Evolutionary conservation across 2,797 vertebrate genomes (phyloP).

Genomic region (Enteromius viviparus): DNA sequence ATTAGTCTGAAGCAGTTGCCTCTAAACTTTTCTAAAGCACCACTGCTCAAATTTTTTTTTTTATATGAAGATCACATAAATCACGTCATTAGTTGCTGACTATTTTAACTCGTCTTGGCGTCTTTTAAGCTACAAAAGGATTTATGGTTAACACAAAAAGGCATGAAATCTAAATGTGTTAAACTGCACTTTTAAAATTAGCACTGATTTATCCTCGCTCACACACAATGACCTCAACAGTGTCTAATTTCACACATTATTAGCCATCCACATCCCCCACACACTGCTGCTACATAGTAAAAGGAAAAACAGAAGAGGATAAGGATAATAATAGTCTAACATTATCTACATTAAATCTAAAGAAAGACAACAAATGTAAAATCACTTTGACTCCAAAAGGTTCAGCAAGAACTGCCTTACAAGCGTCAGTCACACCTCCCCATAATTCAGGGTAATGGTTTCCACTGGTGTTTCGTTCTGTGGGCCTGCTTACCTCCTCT

Average conservation of each 20-base stretch:
- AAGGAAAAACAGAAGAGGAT: constrained; percentile 45
- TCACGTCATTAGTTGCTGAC: not conserved
- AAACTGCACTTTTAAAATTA: constrained; percentile 13
- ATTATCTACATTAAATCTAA: not conserved
- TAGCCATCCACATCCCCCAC: constrained; percentile 47
- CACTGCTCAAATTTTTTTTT: not conserved
- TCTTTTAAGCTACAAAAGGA: not conserved
- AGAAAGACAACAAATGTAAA: not conserved
- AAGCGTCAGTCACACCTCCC: constrained; percentile 8
- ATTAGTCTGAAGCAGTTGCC: not conserved
- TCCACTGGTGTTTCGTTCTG: constrained; percentile 57
- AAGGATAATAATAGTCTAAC: not conserved
- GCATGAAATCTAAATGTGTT: not conserved
- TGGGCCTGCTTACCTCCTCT: constrained; percentile 80
- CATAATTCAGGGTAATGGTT: constrained; percentile 16
- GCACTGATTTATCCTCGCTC: constrained; percentile 5
- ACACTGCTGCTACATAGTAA: constrained; percentile 54
- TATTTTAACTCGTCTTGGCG: not conserved
- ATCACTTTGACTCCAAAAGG: not conserved
- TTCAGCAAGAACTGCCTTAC: not conserved
- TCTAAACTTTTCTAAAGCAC: not conserved
- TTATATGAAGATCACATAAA: not conserved
- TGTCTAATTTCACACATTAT: constrained; percentile 55
- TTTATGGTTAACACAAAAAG: not conserved
- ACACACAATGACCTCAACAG: constrained; percentile 20